Base-by-base conservation (phyloP, 2,797 vertebrate genomes). In the Myripristis murdjan region DNA sequence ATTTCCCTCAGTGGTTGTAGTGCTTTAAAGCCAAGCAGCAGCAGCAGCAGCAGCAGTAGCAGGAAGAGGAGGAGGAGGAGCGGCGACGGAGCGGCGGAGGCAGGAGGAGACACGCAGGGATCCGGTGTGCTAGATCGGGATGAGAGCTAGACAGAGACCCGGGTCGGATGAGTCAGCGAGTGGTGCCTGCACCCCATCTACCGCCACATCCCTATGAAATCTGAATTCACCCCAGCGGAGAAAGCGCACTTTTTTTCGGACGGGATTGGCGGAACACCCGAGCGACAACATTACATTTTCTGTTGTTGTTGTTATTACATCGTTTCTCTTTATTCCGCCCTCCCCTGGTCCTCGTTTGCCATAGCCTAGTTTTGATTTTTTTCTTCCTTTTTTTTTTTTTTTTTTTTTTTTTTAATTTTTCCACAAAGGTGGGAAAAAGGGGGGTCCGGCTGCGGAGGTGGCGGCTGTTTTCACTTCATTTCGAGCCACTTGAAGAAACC, bases 1-100 rank as follows among this genome's bases (percentile, higher is more conserved):
- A 98, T 98, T 97, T 97, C 96, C 93, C 92, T 92, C 92, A 5
- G 89, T 86, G 94, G 80, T 88, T 84, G 81, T 89, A 83, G 93
- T 85, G 76, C 83, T 93, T 88, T 87, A 84, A 56, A 89, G 77
- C 88, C 85, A 81, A 64, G 73, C 64, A 56, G 82, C 81, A 47
- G 76, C 70, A 26, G 75, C 57, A 35, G 71, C 20, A 20, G 62
- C 18, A 49, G 64, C 18, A 65, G 74, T 11, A 58, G 63, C 43
- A 65, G 73, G 66, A 53, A 37, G 47, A 53, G 59, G 61, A 78
- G 77, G 75, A 82, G 85, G 80, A 79, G 85, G 71, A 82, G 76
- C 70, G 79, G 77, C 68, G 71, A 79, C 49, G 73, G 75, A 70
- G 80, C 49, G 61, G 77, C 61, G 74, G 79, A 79, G 22, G 70